Conservation (phyloP, 2,113 vertebrate species). For the Etheostoma spectabile region DNA sequence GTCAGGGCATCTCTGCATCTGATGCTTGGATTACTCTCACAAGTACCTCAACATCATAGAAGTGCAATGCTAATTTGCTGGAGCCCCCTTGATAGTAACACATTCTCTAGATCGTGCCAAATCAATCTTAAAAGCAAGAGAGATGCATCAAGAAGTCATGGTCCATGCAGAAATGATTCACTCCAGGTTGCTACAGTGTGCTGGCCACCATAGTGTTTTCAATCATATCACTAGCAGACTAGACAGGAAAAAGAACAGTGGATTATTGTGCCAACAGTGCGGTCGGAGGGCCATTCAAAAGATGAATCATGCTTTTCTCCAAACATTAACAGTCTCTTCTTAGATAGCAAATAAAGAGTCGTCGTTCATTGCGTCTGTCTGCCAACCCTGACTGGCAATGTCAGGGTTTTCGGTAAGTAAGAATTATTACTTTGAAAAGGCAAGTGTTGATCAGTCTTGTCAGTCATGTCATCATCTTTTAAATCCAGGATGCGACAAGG, state of each 20-base stretch:
- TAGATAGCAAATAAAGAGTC: constrained; percentile 37
- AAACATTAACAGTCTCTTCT: constrained; percentile 43
- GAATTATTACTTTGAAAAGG: constrained; percentile 38
- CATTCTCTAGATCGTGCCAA: background rate
- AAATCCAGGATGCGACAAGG: constrained; percentile 41
- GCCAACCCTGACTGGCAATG: constrained; percentile 17
- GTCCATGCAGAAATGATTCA: constrained; percentile 11
- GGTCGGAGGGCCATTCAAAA: constrained; percentile 57
- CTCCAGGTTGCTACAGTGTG: constrained; percentile 13
- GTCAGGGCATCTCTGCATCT: background rate
- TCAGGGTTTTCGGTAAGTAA: constrained; percentile 6
- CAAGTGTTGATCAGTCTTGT: constrained; percentile 19
- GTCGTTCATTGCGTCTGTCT: constrained; percentile 42
- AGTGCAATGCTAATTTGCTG: background rate
- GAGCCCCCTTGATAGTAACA: background rate
- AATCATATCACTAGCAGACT: constrained; percentile 32
- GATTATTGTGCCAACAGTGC: constrained; percentile 55
- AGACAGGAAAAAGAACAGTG: constrained; percentile 40
- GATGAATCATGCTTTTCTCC: constrained; percentile 57
- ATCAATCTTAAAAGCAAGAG: constrained; percentile 10
- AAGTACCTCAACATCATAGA: background rate
- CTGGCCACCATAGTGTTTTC: constrained; percentile 22
- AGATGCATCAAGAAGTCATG: constrained; percentile 17
- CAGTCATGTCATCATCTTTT: constrained; percentile 45
- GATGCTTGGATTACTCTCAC: background rate